These are phyloP conservation scores for Hydroisotoma schaefferi DNA, from an alignment of 2,888 invertebrate genomes.

Conservation along the genomic window DNA sequence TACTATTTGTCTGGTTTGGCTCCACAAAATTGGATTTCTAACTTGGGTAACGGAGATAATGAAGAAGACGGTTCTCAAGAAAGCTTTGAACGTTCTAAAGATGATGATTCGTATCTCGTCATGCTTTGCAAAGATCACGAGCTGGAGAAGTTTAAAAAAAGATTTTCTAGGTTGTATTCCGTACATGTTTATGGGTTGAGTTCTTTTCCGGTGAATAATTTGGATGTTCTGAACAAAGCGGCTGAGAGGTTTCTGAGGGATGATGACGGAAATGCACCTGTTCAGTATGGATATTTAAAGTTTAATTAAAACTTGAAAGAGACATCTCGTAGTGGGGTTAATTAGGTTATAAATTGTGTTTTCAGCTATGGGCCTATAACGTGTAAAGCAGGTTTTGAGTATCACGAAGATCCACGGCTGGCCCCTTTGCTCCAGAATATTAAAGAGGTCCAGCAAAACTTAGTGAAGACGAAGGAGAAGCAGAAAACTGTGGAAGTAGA, in stretches of 20 bases:
- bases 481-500: background rate
- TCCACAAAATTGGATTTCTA: slow-evolving; percentile 1
- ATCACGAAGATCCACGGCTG: background rate
- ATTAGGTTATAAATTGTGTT: background rate
- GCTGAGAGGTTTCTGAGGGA: slow-evolving; percentile 51
- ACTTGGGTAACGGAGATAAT: background rate
- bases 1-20: slow-evolving; percentile 39
- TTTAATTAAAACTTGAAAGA: too few relatives aligned
- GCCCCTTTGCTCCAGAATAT: background rate
- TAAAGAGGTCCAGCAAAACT: background rate
- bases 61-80: slow-evolving; percentile 3
- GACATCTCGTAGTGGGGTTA: too few relatives aligned
- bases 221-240: slow-evolving; percentile 49
- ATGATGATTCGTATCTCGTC: slow-evolving; percentile 37
- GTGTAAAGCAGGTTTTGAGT: slow-evolving; percentile 11
- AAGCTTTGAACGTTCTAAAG: background rate
- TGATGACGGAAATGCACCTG: slow-evolving; percentile 51
- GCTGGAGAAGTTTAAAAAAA: slow-evolving; percentile 49
- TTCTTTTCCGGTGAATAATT: slow-evolving; percentile 18
- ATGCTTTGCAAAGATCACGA: slow-evolving; percentile 52
- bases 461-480: slow-evolving; percentile 1
- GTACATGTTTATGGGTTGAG: slow-evolving; percentile 54
- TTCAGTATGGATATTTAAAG: too few relatives aligned
- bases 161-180: slow-evolving; percentile 51
- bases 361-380: slow-evolving; percentile 30